Percentiles rank a stretch among this genome's conserved stretches.
Conservation (phyloP, 64 coral and sea anemone species). For the Hydrozoanthus tunicans region DNA sequence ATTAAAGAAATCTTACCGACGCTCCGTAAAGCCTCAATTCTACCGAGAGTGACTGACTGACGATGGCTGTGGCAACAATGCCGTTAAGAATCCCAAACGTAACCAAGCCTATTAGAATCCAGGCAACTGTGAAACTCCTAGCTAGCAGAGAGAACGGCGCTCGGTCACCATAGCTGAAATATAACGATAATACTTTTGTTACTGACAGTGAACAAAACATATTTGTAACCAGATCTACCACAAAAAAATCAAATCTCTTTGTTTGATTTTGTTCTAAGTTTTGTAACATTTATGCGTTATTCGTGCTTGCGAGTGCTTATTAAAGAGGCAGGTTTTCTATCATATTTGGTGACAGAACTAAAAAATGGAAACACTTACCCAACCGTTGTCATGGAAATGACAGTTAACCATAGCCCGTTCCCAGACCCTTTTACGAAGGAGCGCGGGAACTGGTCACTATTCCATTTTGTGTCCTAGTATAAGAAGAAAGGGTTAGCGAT, state of each 20-base stretch:
- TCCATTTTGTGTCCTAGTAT: constrained; percentile 19
- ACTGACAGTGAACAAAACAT: neutral
- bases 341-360: neutral
- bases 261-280: neutral
- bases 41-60: constrained; percentile 43
- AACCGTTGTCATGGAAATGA: constrained; percentile 55
- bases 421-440: constrained; percentile 7
- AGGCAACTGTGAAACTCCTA: constrained; percentile 32
- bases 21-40: constrained; percentile 42
- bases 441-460: constrained; percentile 12
- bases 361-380: constrained; percentile 6
- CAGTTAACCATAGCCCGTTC: constrained; percentile 44
- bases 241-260: neutral
- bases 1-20: neutral
- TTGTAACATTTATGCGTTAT: neutral
- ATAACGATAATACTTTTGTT: neutral
- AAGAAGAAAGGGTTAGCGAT: neutral
- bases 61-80: constrained; percentile 37
- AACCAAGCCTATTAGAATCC: constrained; percentile 49
- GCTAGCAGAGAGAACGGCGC: constrained; percentile 2
- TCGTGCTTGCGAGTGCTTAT: neutral
- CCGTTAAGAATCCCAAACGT: constrained; percentile 31
- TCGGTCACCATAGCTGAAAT: constrained; percentile 42
- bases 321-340: neutral
- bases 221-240: neutral